Percentiles rank a stretch among this genome's conserved stretches.
Conservation (phyloP, 2,797 vertebrate genomes). For the Rhinella marina region DNA sequence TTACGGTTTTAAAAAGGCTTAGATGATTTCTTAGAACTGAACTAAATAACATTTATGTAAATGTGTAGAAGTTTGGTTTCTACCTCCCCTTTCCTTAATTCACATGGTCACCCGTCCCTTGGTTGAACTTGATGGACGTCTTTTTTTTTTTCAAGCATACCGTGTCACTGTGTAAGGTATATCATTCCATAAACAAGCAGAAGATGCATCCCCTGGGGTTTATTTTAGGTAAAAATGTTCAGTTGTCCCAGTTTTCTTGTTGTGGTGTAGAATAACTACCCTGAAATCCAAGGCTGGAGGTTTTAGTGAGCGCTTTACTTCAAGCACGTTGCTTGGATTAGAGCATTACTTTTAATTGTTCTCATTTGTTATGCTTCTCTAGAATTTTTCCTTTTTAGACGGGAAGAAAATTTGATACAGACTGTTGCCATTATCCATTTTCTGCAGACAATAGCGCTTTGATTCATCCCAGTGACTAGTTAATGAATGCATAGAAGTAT, state of each 20-base stretch:
- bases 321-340: not conserved
- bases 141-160: too few relatives aligned
- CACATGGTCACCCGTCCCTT: too few relatives aligned
- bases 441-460: not conserved
- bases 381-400: not conserved
- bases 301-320: not conserved
- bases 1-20: too few relatives aligned
- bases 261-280: not conserved
- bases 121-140: too few relatives aligned
- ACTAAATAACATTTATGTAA: too few relatives aligned
- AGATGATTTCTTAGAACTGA: too few relatives aligned
- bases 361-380: not conserved
- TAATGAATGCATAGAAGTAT: not conserved
- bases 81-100: too few relatives aligned
- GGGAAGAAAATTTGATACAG: not conserved
- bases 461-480: not conserved
- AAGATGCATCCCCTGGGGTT: not conserved
- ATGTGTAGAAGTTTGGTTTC: too few relatives aligned
- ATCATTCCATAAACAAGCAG: too few relatives aligned
- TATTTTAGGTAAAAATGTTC: not conserved
- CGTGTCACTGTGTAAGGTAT: too few relatives aligned
- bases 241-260: not conserved
- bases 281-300: not conserved
- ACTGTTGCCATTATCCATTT: slow-evolving; percentile 7
- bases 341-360: not conserved